A percentile compares a stretch with the other conserved stretches of the same genome.
Conservation (phyloP, 2,888 invertebrate genomes). For the Torymus texanus region DNA sequence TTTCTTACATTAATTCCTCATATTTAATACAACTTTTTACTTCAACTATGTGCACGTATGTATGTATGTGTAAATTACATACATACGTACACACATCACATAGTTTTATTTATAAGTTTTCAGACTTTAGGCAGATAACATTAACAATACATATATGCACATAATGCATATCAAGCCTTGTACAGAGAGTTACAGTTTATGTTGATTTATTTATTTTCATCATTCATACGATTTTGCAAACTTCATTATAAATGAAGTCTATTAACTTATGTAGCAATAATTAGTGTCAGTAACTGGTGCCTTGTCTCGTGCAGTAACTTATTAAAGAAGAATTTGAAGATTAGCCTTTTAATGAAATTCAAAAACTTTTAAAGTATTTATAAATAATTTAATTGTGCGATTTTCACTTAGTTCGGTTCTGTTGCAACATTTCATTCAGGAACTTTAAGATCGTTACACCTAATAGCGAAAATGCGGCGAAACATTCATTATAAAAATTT, state of each 20-base stretch:
- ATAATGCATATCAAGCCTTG: conserved; percentile 52
- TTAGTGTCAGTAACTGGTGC: conserved; percentile 45
- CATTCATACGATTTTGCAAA: conserved; percentile 25
- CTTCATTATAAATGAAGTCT: conserved; percentile 20
- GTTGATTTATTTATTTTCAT: conserved; percentile 18
- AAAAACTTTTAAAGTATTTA: neutral
- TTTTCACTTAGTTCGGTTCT: conserved; percentile 15
- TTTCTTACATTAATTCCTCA: conserved; percentile 50
- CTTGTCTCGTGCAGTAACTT: conserved; percentile 45
- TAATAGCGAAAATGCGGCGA: conserved; percentile 41
- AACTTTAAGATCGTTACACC: conserved; percentile 47
- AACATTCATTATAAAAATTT: conserved; percentile 39
- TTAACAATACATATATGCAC: conserved; percentile 54
- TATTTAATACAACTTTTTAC: conserved; percentile 49
- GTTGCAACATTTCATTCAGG: conserved; percentile 30
- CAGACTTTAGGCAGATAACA: conserved; percentile 55
- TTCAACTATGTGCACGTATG: conserved; percentile 34
- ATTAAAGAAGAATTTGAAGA: neutral
- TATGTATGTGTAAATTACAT: conserved; percentile 2
- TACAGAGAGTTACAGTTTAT: conserved; percentile 50
- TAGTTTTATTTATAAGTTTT: conserved; percentile 55
- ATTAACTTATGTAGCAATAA: conserved; percentile 37
- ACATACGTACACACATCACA: conserved; percentile 45
- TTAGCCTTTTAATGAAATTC: neutral
- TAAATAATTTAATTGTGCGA: conserved; percentile 14